Base-by-base conservation (phyloP, 1,140 invertebrate genomes). In the Micrasema minimum region DNA sequence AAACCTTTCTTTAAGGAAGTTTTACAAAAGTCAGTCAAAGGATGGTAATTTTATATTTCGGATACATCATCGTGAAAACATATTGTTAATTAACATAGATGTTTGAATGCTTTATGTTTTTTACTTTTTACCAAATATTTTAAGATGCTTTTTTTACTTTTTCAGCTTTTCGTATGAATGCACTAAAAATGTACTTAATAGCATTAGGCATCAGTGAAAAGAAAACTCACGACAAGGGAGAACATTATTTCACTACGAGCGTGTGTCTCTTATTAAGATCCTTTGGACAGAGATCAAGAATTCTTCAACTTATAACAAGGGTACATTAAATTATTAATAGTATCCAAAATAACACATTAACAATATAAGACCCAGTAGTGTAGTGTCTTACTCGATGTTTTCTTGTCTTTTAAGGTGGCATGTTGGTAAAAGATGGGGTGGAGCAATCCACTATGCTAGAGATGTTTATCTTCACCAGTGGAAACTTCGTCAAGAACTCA, bases 221-320 rank as follows among this genome's bases (percentile, higher is more conserved):
- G 83, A 88, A 76, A 77, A 82, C 53, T 18, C 59, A 72, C 50
- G 71, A 75, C 64, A 73, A 76, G 7, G 79, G 76, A 11, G 77
- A 76, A 53, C 64, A 79, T 62, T 72, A 79, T 67, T 86, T 89
- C 11, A 79, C 89, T 41, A 77, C 88, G 6, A 88, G 88, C 0
- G 84, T 86, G 0, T 86, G 87, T 18, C 81, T 86, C 46, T 82
- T 88, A 45, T 79, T 91, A 22, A 85, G 90, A 53, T 85, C 83
- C 53, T 81, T 83, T 53, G 90, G 90, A 41, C 89, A 91, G 75
- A 83, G 85, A 76, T 86, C 88, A 0, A 81, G 89, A 74, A 80
- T 90, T 50, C 84, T 90, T 75, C 89, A 90, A 78, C 79, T 90
- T 26, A 81, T 90, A 20, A 88, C 87, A 7, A 87, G 90, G 89